Conservation (phyloP, 1,140 invertebrate species). For the Lethocerus indicus region DNA sequence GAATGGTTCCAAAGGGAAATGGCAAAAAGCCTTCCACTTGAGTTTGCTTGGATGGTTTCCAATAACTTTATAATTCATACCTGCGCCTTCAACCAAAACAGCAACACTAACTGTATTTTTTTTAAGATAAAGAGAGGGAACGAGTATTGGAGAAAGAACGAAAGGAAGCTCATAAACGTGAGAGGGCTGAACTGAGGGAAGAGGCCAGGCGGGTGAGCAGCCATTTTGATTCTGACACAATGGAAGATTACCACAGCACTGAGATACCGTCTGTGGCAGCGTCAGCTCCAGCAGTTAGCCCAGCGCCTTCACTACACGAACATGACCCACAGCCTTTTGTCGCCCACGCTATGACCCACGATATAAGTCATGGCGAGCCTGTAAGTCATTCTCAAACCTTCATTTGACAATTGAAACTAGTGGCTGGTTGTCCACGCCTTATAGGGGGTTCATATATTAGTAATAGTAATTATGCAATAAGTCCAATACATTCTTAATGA, state of each 20-base stretch:
- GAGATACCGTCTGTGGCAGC: constrained; percentile 20
- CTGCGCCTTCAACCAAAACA: too few species aligned
- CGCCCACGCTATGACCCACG: constrained; percentile 70
- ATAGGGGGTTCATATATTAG: too few species aligned
- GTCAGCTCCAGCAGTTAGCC: constrained; percentile 27
- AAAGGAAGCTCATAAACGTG: constrained; percentile 63
- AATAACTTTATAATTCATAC: too few species aligned
- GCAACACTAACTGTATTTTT: too few species aligned
- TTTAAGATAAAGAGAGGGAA: constrained; percentile 48
- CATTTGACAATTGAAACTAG: too few species aligned
- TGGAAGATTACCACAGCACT: constrained; percentile 35
- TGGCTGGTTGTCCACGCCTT: too few species aligned
- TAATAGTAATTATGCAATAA: not conserved
- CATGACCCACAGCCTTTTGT: constrained; percentile 44
- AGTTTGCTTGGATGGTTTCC: too few species aligned
- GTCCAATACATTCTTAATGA: not conserved
- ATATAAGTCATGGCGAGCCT: constrained; percentile 69
- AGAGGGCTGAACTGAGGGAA: constrained; percentile 59
- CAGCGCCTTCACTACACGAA: constrained; percentile 23
- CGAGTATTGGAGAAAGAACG: constrained; percentile 61
- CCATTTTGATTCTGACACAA: constrained; percentile 27
- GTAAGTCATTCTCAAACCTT: constrained; percentile 49
- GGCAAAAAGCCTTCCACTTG: too few species aligned
- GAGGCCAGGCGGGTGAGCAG: constrained; percentile 41
- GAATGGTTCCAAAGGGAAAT: too few species aligned